Percentiles rank a stretch among this genome's conserved stretches.
Evolutionary conservation across 1,140 invertebrate species (phyloP).

Genomic region (Drosophila azteca): DNA sequence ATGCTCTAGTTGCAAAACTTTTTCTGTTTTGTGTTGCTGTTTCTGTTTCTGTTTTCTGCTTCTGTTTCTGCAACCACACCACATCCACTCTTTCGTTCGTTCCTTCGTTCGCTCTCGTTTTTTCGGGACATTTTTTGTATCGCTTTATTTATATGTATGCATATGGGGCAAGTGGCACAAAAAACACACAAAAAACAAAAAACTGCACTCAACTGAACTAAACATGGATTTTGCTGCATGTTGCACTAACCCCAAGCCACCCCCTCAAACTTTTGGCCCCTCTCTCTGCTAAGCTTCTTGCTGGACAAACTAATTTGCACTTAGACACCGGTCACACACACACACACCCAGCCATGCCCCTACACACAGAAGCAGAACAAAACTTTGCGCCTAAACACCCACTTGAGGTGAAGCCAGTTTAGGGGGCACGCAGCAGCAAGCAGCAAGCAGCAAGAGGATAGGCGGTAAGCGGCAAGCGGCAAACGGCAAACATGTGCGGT

Average conservation of each 20-base stretch:
- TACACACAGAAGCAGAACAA: constrained; percentile 1
- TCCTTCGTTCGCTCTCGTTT: constrained; percentile 2
- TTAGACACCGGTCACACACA: constrained; percentile 42
- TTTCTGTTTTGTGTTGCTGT: constrained; percentile 8
- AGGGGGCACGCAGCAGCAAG: constrained; percentile 11
- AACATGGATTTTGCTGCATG: constrained; percentile 57
- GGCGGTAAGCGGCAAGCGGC: constrained; percentile 14
- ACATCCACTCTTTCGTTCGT: neutral
- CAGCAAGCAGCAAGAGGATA: neutral
- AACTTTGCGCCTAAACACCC: constrained; percentile 72
- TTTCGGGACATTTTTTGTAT: constrained; percentile 55
- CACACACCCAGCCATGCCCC: too few species aligned
- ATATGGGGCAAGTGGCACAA: constrained; percentile 58
- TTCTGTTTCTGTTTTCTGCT: neutral
- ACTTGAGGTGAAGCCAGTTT: constrained; percentile 48
- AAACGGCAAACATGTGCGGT: constrained; percentile 63
- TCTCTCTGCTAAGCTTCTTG: constrained; percentile 37
- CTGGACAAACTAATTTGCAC: constrained; percentile 73
- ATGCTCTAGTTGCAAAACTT: constrained; percentile 76
- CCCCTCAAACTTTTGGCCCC: constrained; percentile 38
- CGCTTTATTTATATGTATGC: constrained; percentile 64
- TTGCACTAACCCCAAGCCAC: constrained; percentile 47
- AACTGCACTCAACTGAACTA: constrained; percentile 40
- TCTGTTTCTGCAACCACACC: constrained; percentile 16
- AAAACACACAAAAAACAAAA: constrained; percentile 16